phyloP scores from a whole-genome alignment of 2,113 vertebrate species.

The Sapayoa aenigma region DNA sequence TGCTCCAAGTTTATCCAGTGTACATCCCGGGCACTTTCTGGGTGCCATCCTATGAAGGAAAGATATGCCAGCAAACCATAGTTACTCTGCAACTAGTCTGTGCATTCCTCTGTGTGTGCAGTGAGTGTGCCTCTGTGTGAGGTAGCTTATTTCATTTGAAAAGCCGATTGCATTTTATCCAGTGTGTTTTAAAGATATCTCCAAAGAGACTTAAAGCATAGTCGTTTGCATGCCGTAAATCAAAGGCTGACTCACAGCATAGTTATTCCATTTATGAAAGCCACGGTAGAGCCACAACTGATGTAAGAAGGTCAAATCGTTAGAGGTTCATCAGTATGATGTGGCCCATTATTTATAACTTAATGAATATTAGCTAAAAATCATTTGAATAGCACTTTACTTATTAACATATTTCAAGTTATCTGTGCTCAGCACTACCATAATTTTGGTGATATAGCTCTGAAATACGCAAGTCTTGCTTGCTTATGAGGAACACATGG shows the following conservation, averaged over 20 bases:
- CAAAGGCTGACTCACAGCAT: neutral
- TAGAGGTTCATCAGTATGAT: neutral
- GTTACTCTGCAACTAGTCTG: neutral
- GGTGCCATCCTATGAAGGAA: neutral
- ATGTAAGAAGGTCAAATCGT: constrained; percentile 9
- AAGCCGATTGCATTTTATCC: neutral
- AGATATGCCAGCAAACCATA: neutral
- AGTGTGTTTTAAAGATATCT: neutral
- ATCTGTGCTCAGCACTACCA: neutral
- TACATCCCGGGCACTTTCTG: neutral
- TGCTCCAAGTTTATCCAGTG: neutral
- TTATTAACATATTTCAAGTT: neutral
- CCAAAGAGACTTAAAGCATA: neutral
- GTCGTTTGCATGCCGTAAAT: neutral
- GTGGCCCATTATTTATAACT: neutral
- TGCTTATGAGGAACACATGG: neutral
- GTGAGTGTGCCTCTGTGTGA: neutral
- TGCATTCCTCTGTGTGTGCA: accelerated
- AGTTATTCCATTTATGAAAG: neutral
- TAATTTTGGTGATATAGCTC: neutral
- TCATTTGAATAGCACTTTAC: neutral
- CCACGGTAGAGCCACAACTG: neutral
- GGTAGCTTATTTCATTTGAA: neutral
- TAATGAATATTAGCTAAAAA: neutral
- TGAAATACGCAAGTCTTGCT: neutral